These are phyloP conservation scores for Volucella inflata DNA, from an alignment of 2,888 invertebrate species.

Conservation along the genomic window DNA sequence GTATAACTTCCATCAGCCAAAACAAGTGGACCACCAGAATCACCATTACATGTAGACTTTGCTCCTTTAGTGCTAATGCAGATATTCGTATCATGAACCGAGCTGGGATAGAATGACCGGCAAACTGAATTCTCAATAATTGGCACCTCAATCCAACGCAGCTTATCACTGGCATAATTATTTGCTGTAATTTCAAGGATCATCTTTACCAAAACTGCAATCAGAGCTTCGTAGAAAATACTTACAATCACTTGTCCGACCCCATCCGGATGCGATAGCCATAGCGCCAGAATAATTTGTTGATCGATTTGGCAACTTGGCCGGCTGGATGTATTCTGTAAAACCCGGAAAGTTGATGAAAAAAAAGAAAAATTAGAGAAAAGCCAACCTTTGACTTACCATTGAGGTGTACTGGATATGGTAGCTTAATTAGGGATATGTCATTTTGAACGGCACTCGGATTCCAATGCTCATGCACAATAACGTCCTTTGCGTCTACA, in stretches of 20 bases:
- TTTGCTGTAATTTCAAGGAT: conserved; percentile 43
- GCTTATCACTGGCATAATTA: conserved; percentile 75
- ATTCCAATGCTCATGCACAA: conserved; percentile 77
- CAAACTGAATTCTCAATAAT: conserved; percentile 78
- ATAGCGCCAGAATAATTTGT: conserved; percentile 76
- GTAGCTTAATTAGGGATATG: conserved; percentile 83
- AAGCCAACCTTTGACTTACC: conserved; percentile 77
- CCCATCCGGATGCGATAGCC: conserved; percentile 80
- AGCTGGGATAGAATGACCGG: conserved; percentile 75
- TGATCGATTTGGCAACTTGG: conserved; percentile 77
- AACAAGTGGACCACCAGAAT: conserved; percentile 82
- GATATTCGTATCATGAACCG: conserved; percentile 76
- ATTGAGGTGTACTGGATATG: conserved; percentile 80
- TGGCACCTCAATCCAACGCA: conserved; percentile 77
- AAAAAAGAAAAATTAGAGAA: too few species aligned
- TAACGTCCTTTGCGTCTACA: conserved; percentile 65
- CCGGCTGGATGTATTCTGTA: conserved; percentile 77
- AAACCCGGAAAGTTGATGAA: too few species aligned
- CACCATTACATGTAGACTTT: conserved; percentile 81
- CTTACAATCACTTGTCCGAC: conserved; percentile 67
- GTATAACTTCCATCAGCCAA: conserved; percentile 75
- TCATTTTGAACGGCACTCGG: conserved; percentile 81
- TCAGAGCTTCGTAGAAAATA: too few species aligned
- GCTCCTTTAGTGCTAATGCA: conserved; percentile 79
- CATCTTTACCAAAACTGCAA: too few species aligned